A percentile compares a stretch with the other conserved stretches of the same genome.
phyloP scores from a whole-genome alignment of 2,888 invertebrate genomes.

The Trachelus troglodyta region DNA sequence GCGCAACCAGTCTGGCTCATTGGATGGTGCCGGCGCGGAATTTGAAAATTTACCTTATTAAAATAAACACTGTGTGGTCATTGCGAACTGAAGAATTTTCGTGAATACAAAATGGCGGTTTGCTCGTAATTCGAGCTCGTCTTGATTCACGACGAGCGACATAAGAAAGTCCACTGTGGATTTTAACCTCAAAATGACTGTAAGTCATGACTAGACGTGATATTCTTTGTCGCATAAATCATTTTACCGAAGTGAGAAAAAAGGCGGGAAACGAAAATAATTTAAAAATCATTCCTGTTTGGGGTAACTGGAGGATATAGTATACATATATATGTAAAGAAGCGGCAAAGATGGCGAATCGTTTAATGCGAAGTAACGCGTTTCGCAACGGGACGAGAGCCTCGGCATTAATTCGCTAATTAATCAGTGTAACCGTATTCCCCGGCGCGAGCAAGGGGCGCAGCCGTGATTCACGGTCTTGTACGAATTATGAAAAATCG shows the following conservation, averaged over 20 bases:
- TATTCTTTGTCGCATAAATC: neutral
- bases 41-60: neutral
- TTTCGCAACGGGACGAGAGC: constrained; percentile 1
- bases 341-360: neutral
- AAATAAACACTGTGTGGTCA: neutral
- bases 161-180: neutral
- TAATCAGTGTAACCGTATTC: constrained; percentile 12
- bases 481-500: constrained; percentile 6
- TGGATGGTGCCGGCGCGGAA: neutral
- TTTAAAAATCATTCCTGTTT: neutral
- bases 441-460: constrained; percentile 4
- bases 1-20: neutral
- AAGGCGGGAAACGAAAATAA: neutral
- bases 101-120: too few species aligned
- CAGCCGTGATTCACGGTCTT: constrained; percentile 1
- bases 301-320: neutral
- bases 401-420: constrained; percentile 12
- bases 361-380: neutral
- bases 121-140: neutral
- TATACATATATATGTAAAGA: neutral
- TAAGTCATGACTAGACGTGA: too few species aligned
- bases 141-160: neutral
- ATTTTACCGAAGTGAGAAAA: neutral
- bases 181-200: neutral
- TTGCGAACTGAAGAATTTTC: too few species aligned